Percentiles rank a stretch among this genome's conserved stretches.
phyloP scores from a whole-genome alignment of 2,888 invertebrate species.

The Tupiocoris notatus region DNA sequence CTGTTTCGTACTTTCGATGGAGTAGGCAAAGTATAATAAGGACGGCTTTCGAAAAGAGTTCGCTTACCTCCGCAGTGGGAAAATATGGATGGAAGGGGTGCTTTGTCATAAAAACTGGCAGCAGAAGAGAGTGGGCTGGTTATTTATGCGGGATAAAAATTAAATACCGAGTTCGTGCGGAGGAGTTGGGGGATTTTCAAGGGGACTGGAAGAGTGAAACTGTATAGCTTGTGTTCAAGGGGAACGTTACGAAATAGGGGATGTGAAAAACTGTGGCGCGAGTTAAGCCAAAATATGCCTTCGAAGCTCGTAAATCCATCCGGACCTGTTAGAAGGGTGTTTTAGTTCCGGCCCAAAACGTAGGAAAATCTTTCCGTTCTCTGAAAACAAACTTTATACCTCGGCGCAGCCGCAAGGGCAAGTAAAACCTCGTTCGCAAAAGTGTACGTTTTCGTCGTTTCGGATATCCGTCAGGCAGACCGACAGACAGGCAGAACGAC shows the following conservation, averaged over 20 bases:
- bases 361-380: not conserved
- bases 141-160: constrained; percentile 31
- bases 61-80: not conserved
- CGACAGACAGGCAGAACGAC: not conserved
- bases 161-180: constrained; percentile 10
- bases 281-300: constrained; percentile 11
- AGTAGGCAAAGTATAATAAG: not conserved
- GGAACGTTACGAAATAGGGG: not conserved
- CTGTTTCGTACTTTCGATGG: not conserved
- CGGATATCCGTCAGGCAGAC: constrained; percentile 10
- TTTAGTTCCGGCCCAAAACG: constrained; percentile 13
- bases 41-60: not conserved
- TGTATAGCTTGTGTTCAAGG: not conserved
- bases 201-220: not conserved
- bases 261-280: constrained; percentile 3
- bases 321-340: constrained; percentile 17
- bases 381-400: not conserved
- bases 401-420: not conserved
- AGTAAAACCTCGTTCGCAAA: too few relatives aligned
- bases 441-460: constrained; percentile 2
- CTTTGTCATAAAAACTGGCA: not conserved
- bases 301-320: constrained; percentile 22
- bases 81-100: not conserved
- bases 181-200: too few relatives aligned
- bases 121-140: not conserved